These are phyloP conservation scores for Xestia ashworthii DNA, from an alignment of 2,888 invertebrate genomes.

Conservation along the genomic window DNA sequence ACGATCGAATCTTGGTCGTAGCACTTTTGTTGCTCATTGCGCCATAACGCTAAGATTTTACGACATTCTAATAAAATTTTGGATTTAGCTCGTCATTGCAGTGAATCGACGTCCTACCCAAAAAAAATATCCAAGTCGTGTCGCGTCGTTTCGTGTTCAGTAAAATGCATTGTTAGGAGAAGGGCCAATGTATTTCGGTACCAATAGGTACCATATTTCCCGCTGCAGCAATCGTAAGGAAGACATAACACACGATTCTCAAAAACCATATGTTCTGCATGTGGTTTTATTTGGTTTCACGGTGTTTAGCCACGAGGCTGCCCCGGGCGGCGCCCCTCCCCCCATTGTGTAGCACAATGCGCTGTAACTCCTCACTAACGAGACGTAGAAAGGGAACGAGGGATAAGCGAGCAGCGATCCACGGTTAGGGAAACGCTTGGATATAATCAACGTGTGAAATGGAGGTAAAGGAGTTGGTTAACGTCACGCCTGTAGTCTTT, in stretches of 20 bases:
- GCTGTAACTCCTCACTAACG: constrained; percentile 89
- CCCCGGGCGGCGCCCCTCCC: constrained; percentile 81
- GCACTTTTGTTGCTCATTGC: background rate
- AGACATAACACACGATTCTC: constrained; percentile 60
- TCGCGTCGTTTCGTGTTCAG: background rate
- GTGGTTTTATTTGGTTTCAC: constrained; percentile 71
- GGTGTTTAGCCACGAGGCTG: constrained; percentile 82
- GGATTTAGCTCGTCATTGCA: background rate
- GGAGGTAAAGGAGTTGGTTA: background rate
- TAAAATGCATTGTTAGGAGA: background rate
- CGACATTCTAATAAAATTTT: background rate
- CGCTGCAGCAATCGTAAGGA: constrained; percentile 46
- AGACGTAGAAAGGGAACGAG: constrained; percentile 71
- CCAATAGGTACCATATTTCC: background rate
- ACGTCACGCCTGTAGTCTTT: background rate
- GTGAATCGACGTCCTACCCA: background rate
- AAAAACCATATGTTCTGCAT: constrained; percentile 59
- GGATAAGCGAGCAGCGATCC: constrained; percentile 41
- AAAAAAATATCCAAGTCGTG: too few relatives aligned
- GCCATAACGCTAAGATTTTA: background rate
- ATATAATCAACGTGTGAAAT: background rate
- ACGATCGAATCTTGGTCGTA: background rate
- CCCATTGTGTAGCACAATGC: constrained; percentile 88
- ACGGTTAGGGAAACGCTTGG: background rate
- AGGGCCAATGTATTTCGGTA: constrained; percentile 19